Percentiles rank a stretch among this genome's conserved stretches.
These are phyloP conservation scores for Anthrax anthrax DNA, from an alignment of 2,888 invertebrate genomes.

Conservation along the genomic window DNA sequence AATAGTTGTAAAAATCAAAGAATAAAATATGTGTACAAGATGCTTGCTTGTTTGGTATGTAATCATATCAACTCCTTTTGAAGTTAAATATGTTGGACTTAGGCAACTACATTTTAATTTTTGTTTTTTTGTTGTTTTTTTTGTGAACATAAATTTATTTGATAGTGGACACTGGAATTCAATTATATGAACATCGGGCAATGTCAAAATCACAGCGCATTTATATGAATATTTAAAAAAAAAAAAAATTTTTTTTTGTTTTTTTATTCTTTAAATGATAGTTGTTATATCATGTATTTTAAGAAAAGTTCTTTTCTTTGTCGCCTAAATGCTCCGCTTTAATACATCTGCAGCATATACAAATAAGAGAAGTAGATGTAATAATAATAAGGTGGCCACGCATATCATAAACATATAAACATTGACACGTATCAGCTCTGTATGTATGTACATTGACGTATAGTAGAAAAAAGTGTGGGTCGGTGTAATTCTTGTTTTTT, in stretches of 20 bases:
- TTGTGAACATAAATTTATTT: not conserved
- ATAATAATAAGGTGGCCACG: not conserved
- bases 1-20: too few species aligned
- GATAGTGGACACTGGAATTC: not conserved
- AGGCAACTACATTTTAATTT: too few species aligned
- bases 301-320: not conserved
- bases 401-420: not conserved
- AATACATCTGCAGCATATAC: not conserved
- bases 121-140: too few species aligned
- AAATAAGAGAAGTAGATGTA: too few species aligned
- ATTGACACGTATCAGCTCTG: not conserved
- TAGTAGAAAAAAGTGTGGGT: not conserved
- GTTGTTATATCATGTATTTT: not conserved
- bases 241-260: not conserved
- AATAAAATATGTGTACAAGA: too few species aligned
- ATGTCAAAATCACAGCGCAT: not conserved
- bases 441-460: too few species aligned
- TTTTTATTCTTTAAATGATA: not conserved
- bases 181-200: not conserved
- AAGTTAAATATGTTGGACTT: too few species aligned
- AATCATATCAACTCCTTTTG: too few species aligned
- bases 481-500: too few species aligned
- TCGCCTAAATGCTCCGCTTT: not conserved
- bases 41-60: too few species aligned
- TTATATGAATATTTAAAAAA: too few species aligned